phyloP scores from a whole-genome alignment of 2,888 invertebrate genomes.

The Coelinius sp. region DNA sequence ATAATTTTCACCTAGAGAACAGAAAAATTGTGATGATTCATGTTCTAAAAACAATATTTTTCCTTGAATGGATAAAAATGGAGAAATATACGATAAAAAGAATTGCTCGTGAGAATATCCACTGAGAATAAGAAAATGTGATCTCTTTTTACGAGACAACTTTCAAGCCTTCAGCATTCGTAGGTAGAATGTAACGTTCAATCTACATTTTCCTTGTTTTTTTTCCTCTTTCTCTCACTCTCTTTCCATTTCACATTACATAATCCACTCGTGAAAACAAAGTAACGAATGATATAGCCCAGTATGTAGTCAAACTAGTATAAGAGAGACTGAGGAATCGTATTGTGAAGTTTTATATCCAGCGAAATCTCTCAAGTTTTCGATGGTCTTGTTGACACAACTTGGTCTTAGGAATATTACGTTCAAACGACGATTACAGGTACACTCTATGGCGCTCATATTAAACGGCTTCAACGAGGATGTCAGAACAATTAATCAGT shows the following conservation, averaged over 20 bases:
- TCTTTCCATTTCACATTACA: slow-evolving; percentile 22
- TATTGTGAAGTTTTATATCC: neutral
- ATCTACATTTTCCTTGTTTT: slow-evolving; percentile 17
- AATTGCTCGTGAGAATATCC: slow-evolving; percentile 21
- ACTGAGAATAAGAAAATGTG: slow-evolving; percentile 32
- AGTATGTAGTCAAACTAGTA: neutral
- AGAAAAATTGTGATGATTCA: too few relatives aligned
- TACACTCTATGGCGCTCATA: slow-evolving; percentile 51
- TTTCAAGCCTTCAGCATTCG: slow-evolving; percentile 26
- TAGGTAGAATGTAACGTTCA: slow-evolving; percentile 33
- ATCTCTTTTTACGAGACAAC: slow-evolving; percentile 36
- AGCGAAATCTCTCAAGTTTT: slow-evolving; percentile 30
- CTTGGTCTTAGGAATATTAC: slow-evolving; percentile 28
- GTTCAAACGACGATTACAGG: slow-evolving; percentile 21
- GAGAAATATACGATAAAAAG: slow-evolving; percentile 11
- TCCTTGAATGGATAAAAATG: neutral
- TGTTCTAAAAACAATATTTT: neutral
- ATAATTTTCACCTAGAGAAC: too few relatives aligned
- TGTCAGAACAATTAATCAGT: slow-evolving; percentile 62
- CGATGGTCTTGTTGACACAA: slow-evolving; percentile 34
- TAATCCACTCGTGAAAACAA: slow-evolving; percentile 35
- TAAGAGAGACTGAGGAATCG: neutral
- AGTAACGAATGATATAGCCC: slow-evolving; percentile 6
- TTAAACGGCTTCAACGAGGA: slow-evolving; percentile 61
- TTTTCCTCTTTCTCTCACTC: neutral